Percentiles rank a stretch among this genome's conserved stretches.
Evolutionary conservation across 1,140 invertebrate genomes (phyloP).

Genomic region (Lucilia cuprina): DNA sequence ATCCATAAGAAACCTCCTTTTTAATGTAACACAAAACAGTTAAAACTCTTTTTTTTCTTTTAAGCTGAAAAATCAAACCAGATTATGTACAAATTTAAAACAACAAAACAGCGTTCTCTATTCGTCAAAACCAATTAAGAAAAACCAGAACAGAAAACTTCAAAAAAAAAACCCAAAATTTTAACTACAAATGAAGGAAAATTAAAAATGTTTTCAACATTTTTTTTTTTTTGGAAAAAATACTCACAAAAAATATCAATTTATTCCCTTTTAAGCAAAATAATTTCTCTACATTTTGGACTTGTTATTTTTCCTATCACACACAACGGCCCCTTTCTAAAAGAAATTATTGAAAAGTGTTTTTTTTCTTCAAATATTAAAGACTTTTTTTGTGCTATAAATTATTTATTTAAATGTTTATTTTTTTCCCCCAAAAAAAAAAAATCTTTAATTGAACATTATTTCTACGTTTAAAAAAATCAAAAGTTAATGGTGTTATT

Average conservation of each 20-base stretch:
- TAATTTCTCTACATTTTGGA: background rate
- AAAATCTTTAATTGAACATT: too few relatives aligned
- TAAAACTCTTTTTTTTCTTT: background rate
- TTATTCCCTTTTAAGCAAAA: background rate
- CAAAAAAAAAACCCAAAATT: background rate
- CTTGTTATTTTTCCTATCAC: background rate
- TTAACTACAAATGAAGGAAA: background rate
- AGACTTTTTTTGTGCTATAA: too few relatives aligned
- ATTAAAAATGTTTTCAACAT: background rate
- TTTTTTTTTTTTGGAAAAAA: background rate
- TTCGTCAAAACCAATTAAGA: conserved; percentile 5
- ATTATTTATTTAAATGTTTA: too few relatives aligned
- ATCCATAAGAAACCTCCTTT: background rate
- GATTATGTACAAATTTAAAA: background rate
- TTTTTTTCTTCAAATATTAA: background rate
- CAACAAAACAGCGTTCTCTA: background rate
- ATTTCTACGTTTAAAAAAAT: too few relatives aligned
- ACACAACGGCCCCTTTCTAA: background rate
- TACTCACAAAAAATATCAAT: background rate
- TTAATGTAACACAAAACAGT: background rate
- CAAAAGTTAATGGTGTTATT: too few relatives aligned
- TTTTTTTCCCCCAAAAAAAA: too few relatives aligned
- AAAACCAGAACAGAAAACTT: background rate
- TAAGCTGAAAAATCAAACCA: background rate
- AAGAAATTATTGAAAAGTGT: background rate